phyloP scores from a whole-genome alignment of 2,888 invertebrate species.

The Pristionchus arcanus region DNA sequence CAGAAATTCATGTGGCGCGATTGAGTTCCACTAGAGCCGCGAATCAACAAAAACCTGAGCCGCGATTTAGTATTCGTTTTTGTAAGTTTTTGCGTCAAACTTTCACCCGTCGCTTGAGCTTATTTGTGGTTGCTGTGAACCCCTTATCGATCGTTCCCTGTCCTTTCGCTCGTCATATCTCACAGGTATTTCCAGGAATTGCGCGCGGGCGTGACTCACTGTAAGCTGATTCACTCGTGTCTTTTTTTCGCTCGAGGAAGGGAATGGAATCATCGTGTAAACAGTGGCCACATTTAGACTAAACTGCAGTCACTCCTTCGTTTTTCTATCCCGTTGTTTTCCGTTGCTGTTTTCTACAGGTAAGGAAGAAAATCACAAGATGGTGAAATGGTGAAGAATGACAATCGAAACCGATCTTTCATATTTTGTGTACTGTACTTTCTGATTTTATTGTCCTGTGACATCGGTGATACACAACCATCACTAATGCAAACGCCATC shows the following conservation, averaged over 20 bases:
- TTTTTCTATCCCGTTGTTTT: background rate
- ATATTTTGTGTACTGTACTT: background rate
- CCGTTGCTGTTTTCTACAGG: background rate
- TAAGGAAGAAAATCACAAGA: background rate
- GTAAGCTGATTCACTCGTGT: background rate
- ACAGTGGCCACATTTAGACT: background rate
- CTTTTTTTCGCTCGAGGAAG: background rate
- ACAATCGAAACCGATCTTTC: background rate
- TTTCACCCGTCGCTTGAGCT: too few relatives aligned
- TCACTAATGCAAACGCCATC: background rate
- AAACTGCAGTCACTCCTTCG: background rate
- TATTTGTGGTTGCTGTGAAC: too few relatives aligned
- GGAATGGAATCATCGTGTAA: background rate
- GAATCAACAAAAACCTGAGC: too few relatives aligned
- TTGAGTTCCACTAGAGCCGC: too few relatives aligned
- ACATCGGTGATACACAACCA: background rate
- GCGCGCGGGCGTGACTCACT: background rate
- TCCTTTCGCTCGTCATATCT: background rate
- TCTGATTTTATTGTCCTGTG: slow-evolving; percentile 17
- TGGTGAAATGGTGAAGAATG: background rate
- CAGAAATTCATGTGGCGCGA: too few relatives aligned
- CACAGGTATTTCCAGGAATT: background rate
- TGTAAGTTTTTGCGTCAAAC: too few relatives aligned
- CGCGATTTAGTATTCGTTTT: too few relatives aligned
- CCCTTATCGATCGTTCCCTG: background rate